Evolutionary conservation across 2,888 invertebrate genomes (phyloP), one percentile per base, ranked within the genome.

Genomic region (Ichneumoninae sp.): DNA sequence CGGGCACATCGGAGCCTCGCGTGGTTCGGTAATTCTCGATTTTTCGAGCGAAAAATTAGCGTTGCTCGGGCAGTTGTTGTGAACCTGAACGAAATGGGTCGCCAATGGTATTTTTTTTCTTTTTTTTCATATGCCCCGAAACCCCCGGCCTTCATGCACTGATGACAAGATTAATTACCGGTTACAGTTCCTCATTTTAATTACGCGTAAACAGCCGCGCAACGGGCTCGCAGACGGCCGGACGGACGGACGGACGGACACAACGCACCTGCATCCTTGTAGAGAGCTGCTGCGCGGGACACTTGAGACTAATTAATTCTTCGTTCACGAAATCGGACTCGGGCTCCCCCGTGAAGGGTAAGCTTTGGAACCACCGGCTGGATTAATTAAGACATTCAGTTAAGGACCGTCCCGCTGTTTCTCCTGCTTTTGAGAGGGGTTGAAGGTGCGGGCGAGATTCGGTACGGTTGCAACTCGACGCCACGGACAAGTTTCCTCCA

Each of bases 351-450:
- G 62, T 71, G 40, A 62, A 70, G 70, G 62, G 71, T 65, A 52
- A 60, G 52, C 52, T 57, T 68, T 57, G 30, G 72, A 83, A 69
- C 68, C 65, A 80, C 75, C 65, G 57, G 86, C 75, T 76, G 85
- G 85, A 87, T 88, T 89, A 89, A 89, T 90, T 88, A 89, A 88
- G 87, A 86, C 86, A 85, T 88, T 88, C 77, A 76, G 85, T 86
- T 77, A 80, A 80, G 86, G 70, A 82, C 74, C 81, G 76, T 83
- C 66, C 60, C 44, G 33, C 65, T 40, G 75, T 50, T 75, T 65
- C 40, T 26, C 8, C 2, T 40, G 47, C 74, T 52, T 50, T 62
- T 22, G 50, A 1, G 47, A 57, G 30, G 57, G 47, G 44, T 54
- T 33, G n/a, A 85, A 79, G 69, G 81, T 68, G 70, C 74, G 78